Conservation (phyloP, 2,113 vertebrate species). For the Hyla sarda region DNA sequence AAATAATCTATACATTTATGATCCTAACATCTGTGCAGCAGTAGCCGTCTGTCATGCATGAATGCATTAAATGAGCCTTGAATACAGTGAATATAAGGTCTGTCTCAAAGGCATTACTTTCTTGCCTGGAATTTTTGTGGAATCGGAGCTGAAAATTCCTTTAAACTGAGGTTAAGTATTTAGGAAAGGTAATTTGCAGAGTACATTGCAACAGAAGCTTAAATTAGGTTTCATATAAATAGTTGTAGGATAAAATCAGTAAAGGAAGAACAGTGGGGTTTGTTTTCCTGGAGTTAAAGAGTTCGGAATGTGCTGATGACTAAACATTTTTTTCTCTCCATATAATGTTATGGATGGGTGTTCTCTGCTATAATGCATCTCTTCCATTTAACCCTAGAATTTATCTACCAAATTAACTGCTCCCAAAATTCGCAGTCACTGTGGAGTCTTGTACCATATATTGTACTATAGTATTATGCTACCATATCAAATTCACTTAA, state of each 20-base stretch:
- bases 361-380: background rate
- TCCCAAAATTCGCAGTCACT: too few relatives aligned
- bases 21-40: slow-evolving; percentile 33
- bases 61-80: slow-evolving; percentile 21
- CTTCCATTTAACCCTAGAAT: background rate
- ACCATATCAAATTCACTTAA: too few relatives aligned
- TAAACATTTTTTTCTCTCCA: background rate
- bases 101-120: slow-evolving; percentile 25
- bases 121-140: slow-evolving; percentile 11
- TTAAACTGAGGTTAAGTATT: slow-evolving; percentile 15
- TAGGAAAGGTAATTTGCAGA: slow-evolving; percentile 8
- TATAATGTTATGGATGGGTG: background rate
- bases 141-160: slow-evolving; percentile 7
- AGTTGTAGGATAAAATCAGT: background rate
- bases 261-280: background rate
- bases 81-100: slow-evolving; percentile 3
- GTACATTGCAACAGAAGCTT: slow-evolving; percentile 20
- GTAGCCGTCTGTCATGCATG: slow-evolving; percentile 3
- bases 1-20: background rate
- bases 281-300: slow-evolving; percentile 15
- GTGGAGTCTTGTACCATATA: too few relatives aligned
- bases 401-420: too few relatives aligned
- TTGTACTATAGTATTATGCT: too few relatives aligned
- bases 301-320: background rate
- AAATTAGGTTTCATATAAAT: slow-evolving; percentile 23